phyloP scores from a whole-genome alignment of 2,113 vertebrate species.

The Odocoileus hemionus region DNA sequence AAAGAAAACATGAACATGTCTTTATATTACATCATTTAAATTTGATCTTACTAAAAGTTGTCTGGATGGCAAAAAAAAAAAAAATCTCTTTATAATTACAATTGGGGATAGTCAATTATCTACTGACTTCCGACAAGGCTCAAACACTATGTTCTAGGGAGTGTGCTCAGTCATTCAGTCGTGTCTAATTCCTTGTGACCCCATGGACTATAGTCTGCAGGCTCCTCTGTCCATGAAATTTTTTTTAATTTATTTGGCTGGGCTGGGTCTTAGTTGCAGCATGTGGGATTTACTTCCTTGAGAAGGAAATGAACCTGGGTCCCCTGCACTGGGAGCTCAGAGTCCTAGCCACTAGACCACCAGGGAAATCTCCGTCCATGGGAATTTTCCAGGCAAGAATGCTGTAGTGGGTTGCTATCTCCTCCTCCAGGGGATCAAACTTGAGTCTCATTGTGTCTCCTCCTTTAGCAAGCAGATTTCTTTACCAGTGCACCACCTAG shows the following conservation, averaged over 20 bases:
- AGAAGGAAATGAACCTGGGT: neutral
- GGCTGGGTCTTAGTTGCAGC: neutral
- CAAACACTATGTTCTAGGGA: neutral
- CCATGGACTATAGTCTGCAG: neutral
- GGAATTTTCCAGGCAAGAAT: neutral
- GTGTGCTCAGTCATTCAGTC: neutral
- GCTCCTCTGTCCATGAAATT: neutral
- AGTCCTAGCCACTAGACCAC: neutral
- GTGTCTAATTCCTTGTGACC: neutral
- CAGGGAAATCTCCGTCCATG: neutral
- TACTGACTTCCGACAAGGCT: neutral
- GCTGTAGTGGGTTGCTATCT: neutral
- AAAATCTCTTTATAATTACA: neutral
- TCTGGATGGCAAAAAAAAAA: neutral
- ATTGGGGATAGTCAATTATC: neutral
- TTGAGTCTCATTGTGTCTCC: neutral
- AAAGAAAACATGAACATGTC: neutral
- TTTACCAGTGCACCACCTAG: neutral
- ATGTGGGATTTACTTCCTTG: neutral
- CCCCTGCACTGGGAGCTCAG: neutral
- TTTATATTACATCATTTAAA: constrained; percentile 13
- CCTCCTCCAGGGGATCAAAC: neutral
- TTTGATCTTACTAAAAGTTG: neutral
- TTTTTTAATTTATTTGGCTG: neutral
- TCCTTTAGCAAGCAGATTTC: neutral